These are phyloP conservation scores for Ennomos fuscantarius DNA, from an alignment of 2,888 invertebrate species.

Conservation along the genomic window DNA sequence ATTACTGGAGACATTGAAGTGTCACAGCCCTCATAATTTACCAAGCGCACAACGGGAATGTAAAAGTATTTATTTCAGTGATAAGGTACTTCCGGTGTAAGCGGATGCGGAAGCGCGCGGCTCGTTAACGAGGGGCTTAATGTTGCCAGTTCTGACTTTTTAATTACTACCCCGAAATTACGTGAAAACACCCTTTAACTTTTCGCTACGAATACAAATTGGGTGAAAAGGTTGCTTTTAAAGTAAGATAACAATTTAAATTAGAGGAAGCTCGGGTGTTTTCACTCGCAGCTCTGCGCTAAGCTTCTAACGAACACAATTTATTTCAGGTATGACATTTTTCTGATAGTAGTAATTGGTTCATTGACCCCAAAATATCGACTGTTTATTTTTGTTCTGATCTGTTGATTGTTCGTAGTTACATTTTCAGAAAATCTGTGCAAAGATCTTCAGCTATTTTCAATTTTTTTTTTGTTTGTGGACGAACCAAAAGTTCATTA, in stretches of 20 bases:
- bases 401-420: neutral
- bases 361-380: no score
- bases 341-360: no score
- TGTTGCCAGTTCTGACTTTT: conserved; percentile 80
- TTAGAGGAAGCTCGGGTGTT: conserved; percentile 3
- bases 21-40: conserved; percentile 11
- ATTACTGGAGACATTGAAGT: no score
- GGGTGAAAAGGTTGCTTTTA: conserved; percentile 45
- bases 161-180: conserved; percentile 78
- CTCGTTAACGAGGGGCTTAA: conserved; percentile 78
- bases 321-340: no score
- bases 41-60: conserved; percentile 4
- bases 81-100: conserved; percentile 46
- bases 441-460: no score
- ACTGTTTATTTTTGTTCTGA: neutral
- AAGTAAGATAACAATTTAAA: conserved; percentile 11
- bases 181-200: conserved; percentile 72
- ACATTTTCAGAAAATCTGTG: no score
- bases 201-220: conserved; percentile 67
- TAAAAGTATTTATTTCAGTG: conserved; percentile 50
- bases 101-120: conserved; percentile 43
- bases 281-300: no score
- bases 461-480: no score
- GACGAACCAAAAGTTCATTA: no score
- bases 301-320: no score